Evolutionary conservation across 2,888 invertebrate species (phyloP).

Genomic region (Heliconius hortense): DNA sequence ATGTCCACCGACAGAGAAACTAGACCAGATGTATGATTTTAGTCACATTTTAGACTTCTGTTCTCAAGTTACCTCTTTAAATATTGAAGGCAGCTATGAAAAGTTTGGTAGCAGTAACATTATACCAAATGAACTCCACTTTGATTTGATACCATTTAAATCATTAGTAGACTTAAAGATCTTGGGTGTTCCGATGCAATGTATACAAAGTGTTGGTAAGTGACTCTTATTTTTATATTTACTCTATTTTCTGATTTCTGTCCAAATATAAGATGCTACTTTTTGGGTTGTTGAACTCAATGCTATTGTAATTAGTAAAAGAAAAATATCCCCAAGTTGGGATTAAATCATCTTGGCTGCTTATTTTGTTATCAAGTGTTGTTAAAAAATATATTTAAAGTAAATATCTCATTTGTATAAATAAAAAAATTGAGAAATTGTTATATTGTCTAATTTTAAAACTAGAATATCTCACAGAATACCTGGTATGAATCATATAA

Average conservation of each 20-base stretch:
- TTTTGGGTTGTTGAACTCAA: no score
- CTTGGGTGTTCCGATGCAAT: constrained; percentile 85
- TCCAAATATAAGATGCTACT: no score
- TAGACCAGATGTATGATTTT: constrained; percentile 92
- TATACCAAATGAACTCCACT: constrained; percentile 88
- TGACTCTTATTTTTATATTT: constrained; percentile 26
- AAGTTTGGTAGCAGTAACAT: constrained; percentile 92
- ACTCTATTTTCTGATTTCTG: not conserved
- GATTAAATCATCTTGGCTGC: no score
- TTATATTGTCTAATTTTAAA: no score
- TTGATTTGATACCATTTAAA: constrained; percentile 93
- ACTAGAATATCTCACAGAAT: no score
- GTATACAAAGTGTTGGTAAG: constrained; percentile 84
- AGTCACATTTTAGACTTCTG: constrained; percentile 95
- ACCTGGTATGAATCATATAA: no score
- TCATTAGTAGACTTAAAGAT: constrained; percentile 87
- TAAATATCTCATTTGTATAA: no score
- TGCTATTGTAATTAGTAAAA: no score
- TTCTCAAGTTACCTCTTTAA: constrained; percentile 86
- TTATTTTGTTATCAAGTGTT: no score
- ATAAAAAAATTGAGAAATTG: no score
- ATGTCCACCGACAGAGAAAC: constrained; percentile 89
- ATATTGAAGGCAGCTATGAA: constrained; percentile 85
- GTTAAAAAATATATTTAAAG: no score
- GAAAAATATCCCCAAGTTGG: no score